A percentile compares a stretch with the other conserved stretches of the same genome.
Evolutionary conservation across 2,113 vertebrate species (phyloP).

Genomic region (Nesogale talazaci): DNA sequence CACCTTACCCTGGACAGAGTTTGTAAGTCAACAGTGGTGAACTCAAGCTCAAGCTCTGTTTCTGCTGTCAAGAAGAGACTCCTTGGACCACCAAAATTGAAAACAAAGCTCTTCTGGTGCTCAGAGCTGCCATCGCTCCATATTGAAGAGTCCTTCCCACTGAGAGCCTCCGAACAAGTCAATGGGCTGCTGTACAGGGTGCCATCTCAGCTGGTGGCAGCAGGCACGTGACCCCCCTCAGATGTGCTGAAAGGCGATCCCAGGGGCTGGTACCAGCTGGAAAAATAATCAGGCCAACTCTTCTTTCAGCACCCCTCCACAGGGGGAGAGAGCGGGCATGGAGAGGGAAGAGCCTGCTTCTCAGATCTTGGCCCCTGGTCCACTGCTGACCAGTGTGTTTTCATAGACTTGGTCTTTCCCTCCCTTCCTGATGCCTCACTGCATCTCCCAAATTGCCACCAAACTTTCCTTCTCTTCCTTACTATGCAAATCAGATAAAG

Average conservation of each 20-base stretch:
- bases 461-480: not conserved
- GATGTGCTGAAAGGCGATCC: not conserved
- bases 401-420: constrained; percentile 10
- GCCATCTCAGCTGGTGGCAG: not conserved
- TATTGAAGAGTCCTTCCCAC: not conserved
- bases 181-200: not conserved
- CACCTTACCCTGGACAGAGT: not conserved
- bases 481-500: not conserved
- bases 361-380: not conserved
- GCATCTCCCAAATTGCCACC: not conserved
- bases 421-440: constrained; percentile 11
- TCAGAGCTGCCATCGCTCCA: not conserved
- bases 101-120: not conserved
- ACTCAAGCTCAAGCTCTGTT: not conserved
- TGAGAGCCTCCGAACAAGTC: not conserved
- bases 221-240: not conserved
- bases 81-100: not conserved
- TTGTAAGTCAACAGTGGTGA: not conserved
- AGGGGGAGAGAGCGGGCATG: not conserved
- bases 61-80: not conserved
- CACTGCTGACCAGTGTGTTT: constrained; percentile 17
- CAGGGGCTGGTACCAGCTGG: no score
- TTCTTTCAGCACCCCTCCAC: not conserved
- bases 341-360: not conserved
- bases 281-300: not conserved